A percentile compares a stretch with the other conserved stretches of the same genome.
These are phyloP conservation scores for Eriosoma lanigerum DNA, from an alignment of 1,140 invertebrate genomes.

Conservation along the genomic window DNA sequence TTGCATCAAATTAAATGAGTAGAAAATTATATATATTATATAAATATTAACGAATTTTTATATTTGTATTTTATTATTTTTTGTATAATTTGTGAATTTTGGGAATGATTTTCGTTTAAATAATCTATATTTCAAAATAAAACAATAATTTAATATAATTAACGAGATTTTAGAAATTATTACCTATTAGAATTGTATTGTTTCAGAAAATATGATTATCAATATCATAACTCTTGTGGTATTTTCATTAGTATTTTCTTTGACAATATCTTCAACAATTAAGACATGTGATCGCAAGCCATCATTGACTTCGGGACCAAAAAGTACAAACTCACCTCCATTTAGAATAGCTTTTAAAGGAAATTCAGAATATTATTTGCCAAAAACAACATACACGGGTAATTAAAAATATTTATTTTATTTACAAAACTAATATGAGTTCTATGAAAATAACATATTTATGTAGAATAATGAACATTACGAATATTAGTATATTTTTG, in stretches of 20 bases:
- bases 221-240: background rate
- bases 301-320: background rate
- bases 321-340: conserved; percentile 28
- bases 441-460: background rate
- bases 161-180: too few species aligned
- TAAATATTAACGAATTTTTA: too few species aligned
- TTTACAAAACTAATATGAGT: background rate
- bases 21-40: too few species aligned
- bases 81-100: too few species aligned
- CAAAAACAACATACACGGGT: conserved; percentile 39
- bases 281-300: conserved; percentile 27
- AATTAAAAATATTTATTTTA: conserved; percentile 1
- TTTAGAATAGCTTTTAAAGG: conserved; percentile 31
- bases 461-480: background rate
- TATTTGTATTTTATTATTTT: too few species aligned
- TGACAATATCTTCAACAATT: background rate
- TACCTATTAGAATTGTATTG: background rate
- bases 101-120: too few species aligned
- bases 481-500: background rate
- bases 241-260: background rate
- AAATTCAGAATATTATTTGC: conserved; percentile 17
- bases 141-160: too few species aligned
- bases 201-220: conserved; percentile 11
- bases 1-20: too few species aligned
- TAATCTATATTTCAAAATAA: too few species aligned